Evolutionary conservation across 2,113 vertebrate genomes (phyloP).

Genomic region (Camelus dromedarius): DNA sequence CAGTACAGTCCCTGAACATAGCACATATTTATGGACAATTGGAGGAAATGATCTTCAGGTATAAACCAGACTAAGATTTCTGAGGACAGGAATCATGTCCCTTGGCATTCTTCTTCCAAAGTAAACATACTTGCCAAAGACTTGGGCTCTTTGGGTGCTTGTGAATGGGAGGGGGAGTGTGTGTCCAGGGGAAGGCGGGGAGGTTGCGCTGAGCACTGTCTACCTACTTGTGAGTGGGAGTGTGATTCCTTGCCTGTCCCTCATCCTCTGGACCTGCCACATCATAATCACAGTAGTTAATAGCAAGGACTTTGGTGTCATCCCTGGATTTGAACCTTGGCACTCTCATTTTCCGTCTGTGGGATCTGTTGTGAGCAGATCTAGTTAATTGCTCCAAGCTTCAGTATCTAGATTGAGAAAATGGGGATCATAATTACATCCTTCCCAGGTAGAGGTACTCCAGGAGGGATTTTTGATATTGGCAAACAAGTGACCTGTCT

Average conservation of each 20-base stretch:
- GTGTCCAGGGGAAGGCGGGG: neutral
- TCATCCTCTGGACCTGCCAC: neutral
- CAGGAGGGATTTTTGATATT: neutral
- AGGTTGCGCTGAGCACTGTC: neutral
- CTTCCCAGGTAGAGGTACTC: neutral
- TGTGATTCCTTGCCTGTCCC: neutral
- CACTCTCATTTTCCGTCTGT: neutral
- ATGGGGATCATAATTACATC: neutral
- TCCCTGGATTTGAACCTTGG: neutral
- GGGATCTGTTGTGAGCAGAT: neutral
- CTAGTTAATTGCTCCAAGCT: neutral
- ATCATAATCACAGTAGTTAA: neutral
- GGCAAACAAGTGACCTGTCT: neutral
- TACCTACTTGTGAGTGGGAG: neutral
- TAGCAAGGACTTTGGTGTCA: neutral
- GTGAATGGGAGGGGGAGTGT: neutral
- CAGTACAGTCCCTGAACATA: neutral
- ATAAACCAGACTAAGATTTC: slow-evolving; percentile 9
- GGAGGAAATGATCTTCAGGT: neutral
- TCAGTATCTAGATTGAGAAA: neutral
- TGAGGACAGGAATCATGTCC: neutral
- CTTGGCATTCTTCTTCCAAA: neutral
- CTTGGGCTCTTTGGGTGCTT: neutral
- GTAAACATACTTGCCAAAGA: neutral
- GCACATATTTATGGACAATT: neutral